Percentiles rank a stretch among this genome's conserved stretches.
Evolutionary conservation across 2,113 vertebrate genomes (phyloP).

Genomic region (Platichthys stellatus): DNA sequence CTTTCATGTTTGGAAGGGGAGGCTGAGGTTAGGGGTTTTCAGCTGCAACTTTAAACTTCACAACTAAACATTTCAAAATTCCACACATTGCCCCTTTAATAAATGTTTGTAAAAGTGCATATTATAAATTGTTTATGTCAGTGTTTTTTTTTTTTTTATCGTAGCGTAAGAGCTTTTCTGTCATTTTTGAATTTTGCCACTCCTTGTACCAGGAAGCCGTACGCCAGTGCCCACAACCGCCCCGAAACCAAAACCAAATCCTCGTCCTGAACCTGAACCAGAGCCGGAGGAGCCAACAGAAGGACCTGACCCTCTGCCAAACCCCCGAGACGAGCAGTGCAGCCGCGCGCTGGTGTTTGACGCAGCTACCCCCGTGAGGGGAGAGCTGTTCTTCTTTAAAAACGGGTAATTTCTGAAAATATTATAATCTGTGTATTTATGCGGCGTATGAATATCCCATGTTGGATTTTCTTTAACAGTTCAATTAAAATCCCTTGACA

Average conservation of each 20-base stretch:
- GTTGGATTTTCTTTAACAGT: not conserved
- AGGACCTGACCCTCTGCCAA: slow-evolving; percentile 46
- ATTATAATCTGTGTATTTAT: not conserved
- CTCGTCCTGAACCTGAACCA: slow-evolving; percentile 46
- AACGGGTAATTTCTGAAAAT: slow-evolving; percentile 46
- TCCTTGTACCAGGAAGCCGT: slow-evolving; percentile 60
- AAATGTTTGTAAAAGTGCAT: not conserved
- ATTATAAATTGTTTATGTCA: not conserved
- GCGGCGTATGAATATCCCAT: too few species aligned
- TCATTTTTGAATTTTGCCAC: not conserved
- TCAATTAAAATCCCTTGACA: slow-evolving; percentile 21
- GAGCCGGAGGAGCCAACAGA: slow-evolving; percentile 64
- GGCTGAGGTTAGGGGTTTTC: too few species aligned
- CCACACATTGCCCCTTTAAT: not conserved
- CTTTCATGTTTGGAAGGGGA: too few species aligned
- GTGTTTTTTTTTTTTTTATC: not conserved
- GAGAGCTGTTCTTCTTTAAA: slow-evolving; percentile 80
- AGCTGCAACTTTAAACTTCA: too few species aligned
- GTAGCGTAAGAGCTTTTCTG: too few species aligned
- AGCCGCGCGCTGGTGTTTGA: slow-evolving; percentile 73
- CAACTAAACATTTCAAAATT: too few species aligned
- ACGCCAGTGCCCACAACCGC: slow-evolving; percentile 25
- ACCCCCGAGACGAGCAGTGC: slow-evolving; percentile 63
- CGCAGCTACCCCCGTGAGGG: slow-evolving; percentile 72
- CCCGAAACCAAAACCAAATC: slow-evolving; percentile 40